phyloP scores from a whole-genome alignment of 2,113 vertebrate genomes.

The Antigone vipio region DNA sequence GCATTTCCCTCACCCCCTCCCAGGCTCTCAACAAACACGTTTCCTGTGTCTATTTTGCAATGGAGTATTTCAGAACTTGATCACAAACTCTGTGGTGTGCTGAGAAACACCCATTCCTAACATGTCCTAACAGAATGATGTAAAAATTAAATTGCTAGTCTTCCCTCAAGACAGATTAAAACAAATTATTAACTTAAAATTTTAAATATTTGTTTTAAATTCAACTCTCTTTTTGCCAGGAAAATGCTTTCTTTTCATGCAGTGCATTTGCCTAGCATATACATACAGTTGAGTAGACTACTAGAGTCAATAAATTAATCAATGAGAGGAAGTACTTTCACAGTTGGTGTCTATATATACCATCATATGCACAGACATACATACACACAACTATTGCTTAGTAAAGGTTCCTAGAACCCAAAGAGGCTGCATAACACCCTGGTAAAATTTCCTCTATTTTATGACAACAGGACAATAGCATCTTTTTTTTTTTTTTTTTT shows the following conservation, averaged over 20 bases:
- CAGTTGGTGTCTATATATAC: background rate
- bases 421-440: background rate
- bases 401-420: background rate
- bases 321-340: background rate
- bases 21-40: rapidly evolving
- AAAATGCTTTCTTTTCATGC: background rate
- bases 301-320: background rate
- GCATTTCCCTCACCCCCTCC: background rate
- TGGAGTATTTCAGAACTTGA: background rate
- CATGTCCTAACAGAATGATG: background rate
- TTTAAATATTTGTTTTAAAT: background rate
- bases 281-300: background rate
- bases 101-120: background rate
- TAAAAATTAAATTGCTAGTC: background rate
- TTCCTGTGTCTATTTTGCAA: background rate
- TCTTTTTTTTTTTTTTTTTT: background rate
- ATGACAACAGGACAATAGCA: background rate
- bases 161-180: background rate
- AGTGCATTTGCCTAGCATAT: background rate
- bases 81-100: background rate
- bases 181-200: background rate
- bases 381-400: rapidly evolving
- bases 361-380: background rate
- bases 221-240: no score
- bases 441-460: background rate